A percentile compares a stretch with the other conserved stretches of the same genome.
phyloP scores from a whole-genome alignment of 2,888 invertebrate genomes.

The Cacoxenus indagator region DNA sequence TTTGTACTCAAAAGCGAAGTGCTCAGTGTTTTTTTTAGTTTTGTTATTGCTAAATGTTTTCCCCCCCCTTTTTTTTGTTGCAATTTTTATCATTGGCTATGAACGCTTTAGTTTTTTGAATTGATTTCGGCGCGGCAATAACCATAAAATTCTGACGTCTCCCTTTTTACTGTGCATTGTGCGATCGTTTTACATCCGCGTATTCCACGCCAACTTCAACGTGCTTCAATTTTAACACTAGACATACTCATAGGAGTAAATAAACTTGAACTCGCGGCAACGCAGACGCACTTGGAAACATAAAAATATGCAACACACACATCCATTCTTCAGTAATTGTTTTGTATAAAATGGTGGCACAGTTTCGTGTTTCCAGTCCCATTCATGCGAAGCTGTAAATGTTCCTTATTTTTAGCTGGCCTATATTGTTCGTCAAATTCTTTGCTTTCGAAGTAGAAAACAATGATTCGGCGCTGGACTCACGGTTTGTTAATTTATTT shows the following conservation, averaged over 20 bases:
- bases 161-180: background rate
- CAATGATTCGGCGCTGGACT: no score
- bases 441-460: no score
- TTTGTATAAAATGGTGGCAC: no score
- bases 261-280: background rate
- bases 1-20: no score
- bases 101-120: background rate
- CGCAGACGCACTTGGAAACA: conserved; percentile 36
- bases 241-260: background rate
- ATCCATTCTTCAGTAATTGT: background rate
- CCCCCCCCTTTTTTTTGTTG: background rate
- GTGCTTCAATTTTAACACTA: no score
- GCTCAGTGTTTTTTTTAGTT: background rate
- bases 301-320: conserved; percentile 31
- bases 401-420: background rate
- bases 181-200: background rate
- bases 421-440: no score
- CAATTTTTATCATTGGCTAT: background rate
- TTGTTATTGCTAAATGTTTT: background rate
- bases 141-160: background rate
- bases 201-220: no score
- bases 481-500: no score
- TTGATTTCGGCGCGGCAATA: background rate
- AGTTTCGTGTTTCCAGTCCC: no score
- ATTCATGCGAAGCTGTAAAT: background rate